Percentiles rank a stretch among this genome's conserved stretches.
phyloP scores from a whole-genome alignment of 2,113 vertebrate genomes.

The Arizona elegans region DNA sequence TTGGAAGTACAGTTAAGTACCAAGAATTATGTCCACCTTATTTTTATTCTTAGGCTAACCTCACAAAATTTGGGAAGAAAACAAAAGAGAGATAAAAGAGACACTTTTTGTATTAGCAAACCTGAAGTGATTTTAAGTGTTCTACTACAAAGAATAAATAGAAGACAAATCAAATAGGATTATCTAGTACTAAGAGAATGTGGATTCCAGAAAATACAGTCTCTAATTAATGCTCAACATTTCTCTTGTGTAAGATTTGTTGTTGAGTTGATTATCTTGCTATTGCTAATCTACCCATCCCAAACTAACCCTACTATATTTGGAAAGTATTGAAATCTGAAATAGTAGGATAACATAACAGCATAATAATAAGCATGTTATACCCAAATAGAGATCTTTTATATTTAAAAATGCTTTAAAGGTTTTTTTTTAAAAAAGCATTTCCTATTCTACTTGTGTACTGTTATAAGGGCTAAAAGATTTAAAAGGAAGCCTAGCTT shows the following conservation, averaged over 20 bases:
- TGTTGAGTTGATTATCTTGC: background rate
- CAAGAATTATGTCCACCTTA: background rate
- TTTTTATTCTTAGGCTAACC: background rate
- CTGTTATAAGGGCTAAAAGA: conserved; percentile 28
- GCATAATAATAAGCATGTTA: conserved; percentile 42
- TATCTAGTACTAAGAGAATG: background rate
- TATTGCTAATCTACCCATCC: background rate
- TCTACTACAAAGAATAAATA: background rate
- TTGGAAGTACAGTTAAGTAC: background rate
- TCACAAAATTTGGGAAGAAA: background rate
- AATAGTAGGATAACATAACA: background rate
- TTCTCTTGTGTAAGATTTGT: background rate
- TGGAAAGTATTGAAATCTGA: background rate
- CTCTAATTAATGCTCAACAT: background rate
- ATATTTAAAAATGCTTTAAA: conserved; percentile 28
- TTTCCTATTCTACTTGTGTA: conserved; percentile 39
- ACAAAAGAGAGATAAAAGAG: background rate
- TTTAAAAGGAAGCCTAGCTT: conserved; percentile 47
- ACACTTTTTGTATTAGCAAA: background rate
- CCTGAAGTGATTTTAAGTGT: background rate
- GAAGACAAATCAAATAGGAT: background rate
- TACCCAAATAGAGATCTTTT: conserved; percentile 14
- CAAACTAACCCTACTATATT: background rate
- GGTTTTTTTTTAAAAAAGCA: background rate
- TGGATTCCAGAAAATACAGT: background rate